Percentiles rank a stretch among this genome's conserved stretches.
These are phyloP conservation scores for Nothobranchius kuhntae DNA, from an alignment of 2,113 vertebrate species.

Conservation along the genomic window DNA sequence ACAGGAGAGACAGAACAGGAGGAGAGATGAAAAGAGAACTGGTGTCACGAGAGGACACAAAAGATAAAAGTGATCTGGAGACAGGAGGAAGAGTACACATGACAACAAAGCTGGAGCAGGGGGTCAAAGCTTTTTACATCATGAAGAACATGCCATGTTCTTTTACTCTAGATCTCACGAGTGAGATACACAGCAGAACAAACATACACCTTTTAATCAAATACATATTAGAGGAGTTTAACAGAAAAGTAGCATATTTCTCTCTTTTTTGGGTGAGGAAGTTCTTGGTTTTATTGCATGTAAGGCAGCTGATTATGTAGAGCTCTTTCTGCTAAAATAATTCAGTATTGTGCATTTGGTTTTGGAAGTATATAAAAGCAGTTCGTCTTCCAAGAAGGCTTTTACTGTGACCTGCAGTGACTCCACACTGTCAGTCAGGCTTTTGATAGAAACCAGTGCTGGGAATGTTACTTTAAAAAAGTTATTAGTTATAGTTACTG, in stretches of 20 bases:
- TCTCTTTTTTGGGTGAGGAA: not conserved
- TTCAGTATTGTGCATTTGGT: not conserved
- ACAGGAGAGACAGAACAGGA: constrained; percentile 27
- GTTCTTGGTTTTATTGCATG: too few species aligned
- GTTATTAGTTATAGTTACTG: too few species aligned
- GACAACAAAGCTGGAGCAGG: constrained; percentile 9
- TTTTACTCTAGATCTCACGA: not conserved
- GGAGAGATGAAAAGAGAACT: constrained; percentile 44
- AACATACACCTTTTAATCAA: not conserved
- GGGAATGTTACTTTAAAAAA: too few species aligned
- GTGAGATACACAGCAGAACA: not conserved
- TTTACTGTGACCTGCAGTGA: not conserved
- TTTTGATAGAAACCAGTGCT: constrained; percentile 12
- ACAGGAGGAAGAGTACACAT: constrained; percentile 30
- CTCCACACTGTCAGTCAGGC: not conserved
- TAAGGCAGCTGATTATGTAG: too few species aligned
- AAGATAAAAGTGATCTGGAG: constrained; percentile 28
- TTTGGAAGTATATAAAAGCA: not conserved
- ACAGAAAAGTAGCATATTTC: not conserved
- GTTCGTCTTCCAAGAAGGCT: too few species aligned
- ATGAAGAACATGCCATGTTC: not conserved
- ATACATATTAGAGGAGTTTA: not conserved
- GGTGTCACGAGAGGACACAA: constrained; percentile 44
- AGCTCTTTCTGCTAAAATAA: too few species aligned
- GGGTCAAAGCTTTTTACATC: not conserved